These are phyloP conservation scores for Pseudolaguvia tuberculata DNA, from an alignment of 2,113 vertebrate genomes.

Conservation along the genomic window DNA sequence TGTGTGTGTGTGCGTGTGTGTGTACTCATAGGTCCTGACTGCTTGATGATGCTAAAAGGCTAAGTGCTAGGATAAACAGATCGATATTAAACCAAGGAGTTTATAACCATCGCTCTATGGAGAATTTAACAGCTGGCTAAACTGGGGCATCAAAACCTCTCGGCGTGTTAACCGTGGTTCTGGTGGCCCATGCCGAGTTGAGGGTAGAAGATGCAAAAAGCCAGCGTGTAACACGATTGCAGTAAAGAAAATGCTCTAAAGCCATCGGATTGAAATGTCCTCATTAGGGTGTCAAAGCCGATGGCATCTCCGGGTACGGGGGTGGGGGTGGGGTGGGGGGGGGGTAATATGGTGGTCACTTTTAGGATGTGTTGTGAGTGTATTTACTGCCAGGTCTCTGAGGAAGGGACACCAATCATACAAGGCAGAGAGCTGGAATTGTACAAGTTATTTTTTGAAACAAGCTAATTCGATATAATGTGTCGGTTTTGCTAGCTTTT, in stretches of 20 bases:
- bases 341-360: conserved; percentile 22
- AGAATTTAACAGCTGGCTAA: background rate
- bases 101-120: background rate
- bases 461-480: background rate
- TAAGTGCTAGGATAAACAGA: conserved; percentile 40
- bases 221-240: background rate
- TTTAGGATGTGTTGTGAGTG: background rate
- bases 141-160: conserved; percentile 8
- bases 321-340: no score
- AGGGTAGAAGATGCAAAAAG: background rate
- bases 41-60: conserved; percentile 34
- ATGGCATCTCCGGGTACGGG: background rate
- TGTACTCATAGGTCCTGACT: conserved; percentile 16
- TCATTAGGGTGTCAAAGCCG: conserved; percentile 23
- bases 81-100: conserved; percentile 39
- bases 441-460: background rate
- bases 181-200: conserved; percentile 1
- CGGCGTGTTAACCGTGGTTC: background rate
- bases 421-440: background rate
- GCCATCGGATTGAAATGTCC: conserved; percentile 18
- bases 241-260: conserved; percentile 22
- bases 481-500: background rate
- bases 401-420: background rate
- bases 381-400: background rate
- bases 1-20: no score